Conservation (phyloP, 2,113 vertebrate genomes). For the Pomatorhinus ruficollis region DNA sequence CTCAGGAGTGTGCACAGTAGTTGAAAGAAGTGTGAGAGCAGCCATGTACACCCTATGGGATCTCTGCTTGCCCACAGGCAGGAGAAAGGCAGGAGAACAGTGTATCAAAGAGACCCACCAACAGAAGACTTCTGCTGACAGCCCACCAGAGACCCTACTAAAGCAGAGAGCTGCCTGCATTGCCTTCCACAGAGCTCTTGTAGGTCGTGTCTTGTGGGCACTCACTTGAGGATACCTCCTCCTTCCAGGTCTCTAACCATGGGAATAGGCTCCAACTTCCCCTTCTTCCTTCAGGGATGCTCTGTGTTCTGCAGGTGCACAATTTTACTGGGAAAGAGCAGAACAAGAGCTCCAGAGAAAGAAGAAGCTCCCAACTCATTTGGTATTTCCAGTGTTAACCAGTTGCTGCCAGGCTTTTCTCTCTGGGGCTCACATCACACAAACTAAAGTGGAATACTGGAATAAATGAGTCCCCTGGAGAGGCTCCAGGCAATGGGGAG, state of each 20-base stretch:
- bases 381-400: background rate
- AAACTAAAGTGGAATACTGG: background rate
- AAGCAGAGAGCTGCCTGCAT: background rate
- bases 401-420: background rate
- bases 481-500: background rate
- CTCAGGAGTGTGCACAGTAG: background rate
- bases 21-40: background rate
- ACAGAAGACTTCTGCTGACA: background rate
- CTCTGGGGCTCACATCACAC: background rate
- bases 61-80: background rate
- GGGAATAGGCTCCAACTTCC: background rate
- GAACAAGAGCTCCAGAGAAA: background rate
- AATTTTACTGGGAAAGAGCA: background rate
- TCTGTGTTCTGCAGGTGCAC: background rate
- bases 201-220: rapidly evolving
- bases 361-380: background rate
- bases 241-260: background rate
- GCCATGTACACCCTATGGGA: background rate
- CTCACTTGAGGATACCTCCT: background rate
- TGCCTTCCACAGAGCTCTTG: background rate
- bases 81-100: background rate
- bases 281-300: background rate
- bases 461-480: background rate
- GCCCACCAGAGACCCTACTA: background rate
- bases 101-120: background rate